Conservation (phyloP, 2,888 invertebrate species). For the Heteromyza rotundicornis region DNA sequence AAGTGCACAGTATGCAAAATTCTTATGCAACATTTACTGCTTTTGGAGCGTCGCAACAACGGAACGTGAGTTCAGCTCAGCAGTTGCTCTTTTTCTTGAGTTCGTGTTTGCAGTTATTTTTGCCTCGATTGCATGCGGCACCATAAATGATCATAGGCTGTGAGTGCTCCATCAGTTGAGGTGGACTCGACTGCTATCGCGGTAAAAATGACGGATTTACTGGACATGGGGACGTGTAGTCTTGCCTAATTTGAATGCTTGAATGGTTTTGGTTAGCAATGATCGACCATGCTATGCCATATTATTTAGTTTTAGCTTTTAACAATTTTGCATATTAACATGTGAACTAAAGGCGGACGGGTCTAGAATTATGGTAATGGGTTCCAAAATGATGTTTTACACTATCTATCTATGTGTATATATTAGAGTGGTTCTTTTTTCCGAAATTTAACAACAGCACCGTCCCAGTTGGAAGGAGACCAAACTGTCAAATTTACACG, state of each 20-base stretch:
- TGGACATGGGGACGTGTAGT: slow-evolving; percentile 30
- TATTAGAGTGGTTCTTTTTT: no score
- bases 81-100: no score
- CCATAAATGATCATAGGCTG: slow-evolving; percentile 19
- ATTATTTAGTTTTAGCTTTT: slow-evolving; percentile 25
- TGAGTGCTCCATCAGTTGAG: slow-evolving; percentile 2
- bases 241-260: slow-evolving; percentile 35
- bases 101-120: neutral
- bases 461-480: no score
- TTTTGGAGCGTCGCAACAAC: neutral
- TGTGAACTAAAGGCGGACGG: slow-evolving; percentile 10
- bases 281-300: neutral
- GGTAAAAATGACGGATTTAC: slow-evolving; percentile 36
- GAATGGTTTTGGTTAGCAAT: neutral
- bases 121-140: slow-evolving; percentile 12
- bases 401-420: no score
- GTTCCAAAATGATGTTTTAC: slow-evolving; percentile 22
- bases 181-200: neutral
- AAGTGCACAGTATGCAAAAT: slow-evolving; percentile 11
- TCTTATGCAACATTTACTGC: slow-evolving; percentile 19
- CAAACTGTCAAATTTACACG: no score
- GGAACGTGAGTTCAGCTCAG: neutral
- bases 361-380: slow-evolving; percentile 26
- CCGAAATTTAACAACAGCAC: no score
- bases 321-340: slow-evolving; percentile 14